Evolutionary conservation across 2,113 vertebrate genomes (phyloP).

Genomic region (Cisticola juncidis): DNA sequence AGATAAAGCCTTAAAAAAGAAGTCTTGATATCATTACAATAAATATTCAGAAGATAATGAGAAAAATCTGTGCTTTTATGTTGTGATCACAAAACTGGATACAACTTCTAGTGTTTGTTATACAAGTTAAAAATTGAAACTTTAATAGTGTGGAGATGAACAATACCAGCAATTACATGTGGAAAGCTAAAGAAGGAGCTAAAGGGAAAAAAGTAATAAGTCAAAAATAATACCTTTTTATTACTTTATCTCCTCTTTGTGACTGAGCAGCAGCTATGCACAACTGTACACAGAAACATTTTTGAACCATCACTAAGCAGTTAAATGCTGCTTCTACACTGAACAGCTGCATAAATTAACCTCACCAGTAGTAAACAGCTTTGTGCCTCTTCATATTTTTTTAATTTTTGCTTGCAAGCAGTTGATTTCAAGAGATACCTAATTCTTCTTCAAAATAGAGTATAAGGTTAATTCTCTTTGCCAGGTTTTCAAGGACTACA

Average conservation of each 20-base stretch:
- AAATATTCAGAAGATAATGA: neutral
- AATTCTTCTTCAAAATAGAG: neutral
- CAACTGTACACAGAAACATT: neutral
- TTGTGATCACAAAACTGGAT: neutral
- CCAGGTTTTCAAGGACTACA: neutral
- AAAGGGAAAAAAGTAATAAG: neutral
- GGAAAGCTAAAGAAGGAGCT: neutral
- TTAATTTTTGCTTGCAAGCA: neutral
- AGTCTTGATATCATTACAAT: neutral
- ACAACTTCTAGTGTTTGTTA: neutral
- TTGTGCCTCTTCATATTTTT: neutral
- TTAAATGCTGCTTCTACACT: neutral
- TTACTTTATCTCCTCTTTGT: neutral
- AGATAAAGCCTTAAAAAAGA: neutral
- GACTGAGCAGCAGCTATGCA: neutral
- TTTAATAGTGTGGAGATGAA: neutral
- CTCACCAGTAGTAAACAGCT: neutral
- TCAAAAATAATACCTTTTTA: neutral
- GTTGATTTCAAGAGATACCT: neutral
- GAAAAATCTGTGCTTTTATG: neutral
- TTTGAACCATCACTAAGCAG: neutral
- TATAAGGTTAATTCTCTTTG: neutral
- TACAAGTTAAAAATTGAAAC: neutral
- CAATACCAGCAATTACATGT: neutral
- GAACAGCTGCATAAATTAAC: neutral